phyloP scores from a whole-genome alignment of 2,113 vertebrate species.

The Semnornis frantzii region DNA sequence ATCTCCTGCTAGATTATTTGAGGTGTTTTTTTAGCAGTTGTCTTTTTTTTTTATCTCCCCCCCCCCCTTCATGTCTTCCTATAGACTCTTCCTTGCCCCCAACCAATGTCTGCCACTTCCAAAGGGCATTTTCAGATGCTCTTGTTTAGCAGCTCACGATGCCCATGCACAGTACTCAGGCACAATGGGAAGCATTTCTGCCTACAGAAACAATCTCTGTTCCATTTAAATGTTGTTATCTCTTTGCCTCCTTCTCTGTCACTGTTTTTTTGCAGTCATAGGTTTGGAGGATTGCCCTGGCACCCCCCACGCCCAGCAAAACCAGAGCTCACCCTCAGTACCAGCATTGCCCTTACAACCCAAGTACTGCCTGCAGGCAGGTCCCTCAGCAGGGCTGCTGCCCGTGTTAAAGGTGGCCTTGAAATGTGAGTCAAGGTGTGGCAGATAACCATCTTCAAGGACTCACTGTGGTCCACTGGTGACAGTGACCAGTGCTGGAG shows the following conservation, averaged over 20 bases:
- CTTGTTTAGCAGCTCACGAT: background rate
- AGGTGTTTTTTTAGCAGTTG: too few species aligned
- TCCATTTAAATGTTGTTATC: background rate
- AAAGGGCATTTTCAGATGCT: too few species aligned
- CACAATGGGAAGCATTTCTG: background rate
- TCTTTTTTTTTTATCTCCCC: too few species aligned
- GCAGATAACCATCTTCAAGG: background rate
- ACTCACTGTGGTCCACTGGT: too few species aligned
- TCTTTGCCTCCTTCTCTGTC: background rate
- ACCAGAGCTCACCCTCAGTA: background rate
- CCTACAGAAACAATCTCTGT: background rate
- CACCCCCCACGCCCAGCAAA: background rate
- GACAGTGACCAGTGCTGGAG: background rate
- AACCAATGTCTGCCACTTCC: too few species aligned
- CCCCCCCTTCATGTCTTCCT: too few species aligned
- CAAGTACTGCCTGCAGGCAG: background rate
- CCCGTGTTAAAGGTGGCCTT: rapidly evolving
- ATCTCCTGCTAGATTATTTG: too few species aligned
- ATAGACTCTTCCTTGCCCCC: too few species aligned
- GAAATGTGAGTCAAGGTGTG: rapidly evolving
- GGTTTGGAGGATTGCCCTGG: background rate
- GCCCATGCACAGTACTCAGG: rapidly evolving
- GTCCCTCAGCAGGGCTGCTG: background rate
- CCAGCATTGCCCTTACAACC: background rate
- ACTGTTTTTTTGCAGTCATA: background rate